Evolutionary conservation across 1,140 invertebrate species (phyloP).

Genomic region (Paracyclopina nana): DNA sequence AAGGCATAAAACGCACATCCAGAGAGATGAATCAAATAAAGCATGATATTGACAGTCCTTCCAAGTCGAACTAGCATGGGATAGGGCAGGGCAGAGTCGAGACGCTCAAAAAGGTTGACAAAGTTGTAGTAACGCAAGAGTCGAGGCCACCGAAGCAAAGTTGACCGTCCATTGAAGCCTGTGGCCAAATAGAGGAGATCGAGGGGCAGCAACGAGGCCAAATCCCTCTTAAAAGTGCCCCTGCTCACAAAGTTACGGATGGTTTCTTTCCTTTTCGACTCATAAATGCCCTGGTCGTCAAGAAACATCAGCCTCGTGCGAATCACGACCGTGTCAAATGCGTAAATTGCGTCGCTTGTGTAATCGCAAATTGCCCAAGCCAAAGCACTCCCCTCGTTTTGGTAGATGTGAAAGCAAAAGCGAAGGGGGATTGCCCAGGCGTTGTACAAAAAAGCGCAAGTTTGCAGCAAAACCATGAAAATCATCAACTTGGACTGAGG

Average conservation of each 20-base stretch:
- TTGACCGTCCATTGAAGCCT: constrained; percentile 24
- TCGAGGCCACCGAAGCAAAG: background rate
- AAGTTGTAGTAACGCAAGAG: constrained; percentile 46
- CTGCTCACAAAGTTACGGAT: constrained; percentile 50
- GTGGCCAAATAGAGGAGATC: constrained; percentile 54
- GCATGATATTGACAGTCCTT: constrained; percentile 69
- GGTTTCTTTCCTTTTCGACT: constrained; percentile 43
- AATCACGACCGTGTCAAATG: constrained; percentile 57
- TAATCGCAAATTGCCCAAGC: constrained; percentile 63
- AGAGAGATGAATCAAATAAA: constrained; percentile 79
- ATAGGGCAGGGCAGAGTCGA: constrained; percentile 47
- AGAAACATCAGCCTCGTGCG: constrained; percentile 56
- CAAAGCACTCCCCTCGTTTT: constrained; percentile 42
- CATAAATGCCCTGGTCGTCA: constrained; percentile 48
- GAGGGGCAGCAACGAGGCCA: constrained; percentile 44
- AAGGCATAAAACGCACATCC: constrained; percentile 76
- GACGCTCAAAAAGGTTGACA: constrained; percentile 57
- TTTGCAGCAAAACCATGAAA: background rate
- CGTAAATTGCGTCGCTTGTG: constrained; percentile 54
- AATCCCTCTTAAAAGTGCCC: constrained; percentile 3
- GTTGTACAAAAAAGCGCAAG: background rate
- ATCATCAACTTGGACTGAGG: background rate
- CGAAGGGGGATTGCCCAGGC: background rate
- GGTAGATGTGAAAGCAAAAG: constrained; percentile 30
- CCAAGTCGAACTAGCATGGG: constrained; percentile 53